A percentile compares a stretch with the other conserved stretches of the same genome.
Conservation (phyloP, 2,113 vertebrate species). For the Paradisaea rubra region DNA sequence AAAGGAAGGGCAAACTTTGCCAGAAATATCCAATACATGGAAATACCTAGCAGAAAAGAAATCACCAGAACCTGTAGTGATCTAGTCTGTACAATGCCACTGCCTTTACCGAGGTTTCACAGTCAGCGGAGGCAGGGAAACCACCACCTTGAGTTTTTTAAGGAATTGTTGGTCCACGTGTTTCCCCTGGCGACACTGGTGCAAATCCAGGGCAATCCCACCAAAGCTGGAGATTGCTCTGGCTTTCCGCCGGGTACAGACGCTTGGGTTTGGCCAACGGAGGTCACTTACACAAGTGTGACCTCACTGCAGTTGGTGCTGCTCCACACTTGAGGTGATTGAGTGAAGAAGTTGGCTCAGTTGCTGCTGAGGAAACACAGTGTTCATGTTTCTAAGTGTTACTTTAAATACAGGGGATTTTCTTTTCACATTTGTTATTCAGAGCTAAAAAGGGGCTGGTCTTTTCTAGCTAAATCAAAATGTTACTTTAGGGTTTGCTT, state of each 20-base stretch:
- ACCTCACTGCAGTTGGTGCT: not conserved
- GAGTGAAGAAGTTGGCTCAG: constrained; percentile 2
- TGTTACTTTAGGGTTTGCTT: not conserved
- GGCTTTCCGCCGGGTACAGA: not conserved
- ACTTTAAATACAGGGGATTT: constrained; percentile 11
- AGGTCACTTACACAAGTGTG: not conserved
- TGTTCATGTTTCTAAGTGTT: not conserved
- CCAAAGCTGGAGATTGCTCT: not conserved
- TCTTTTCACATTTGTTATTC: not conserved
- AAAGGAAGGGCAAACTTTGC: not conserved
- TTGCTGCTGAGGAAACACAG: not conserved
- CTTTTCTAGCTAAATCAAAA: not conserved
- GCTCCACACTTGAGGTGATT: not conserved
- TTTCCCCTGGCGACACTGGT: not conserved
- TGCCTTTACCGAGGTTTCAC: not conserved
- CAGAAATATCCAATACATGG: not conserved
- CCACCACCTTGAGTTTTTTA: not conserved
- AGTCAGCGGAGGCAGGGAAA: not conserved
- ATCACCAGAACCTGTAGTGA: not conserved
- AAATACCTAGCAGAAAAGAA: not conserved
- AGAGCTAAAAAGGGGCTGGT: not conserved
- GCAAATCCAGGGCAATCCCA: constrained; percentile 23
- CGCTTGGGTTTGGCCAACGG: not conserved
- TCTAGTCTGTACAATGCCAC: not conserved
- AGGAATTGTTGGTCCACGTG: not conserved